These are phyloP conservation scores for Paracyprichromis sp. DNA, from an alignment of 2,113 vertebrate genomes.

Conservation along the genomic window DNA sequence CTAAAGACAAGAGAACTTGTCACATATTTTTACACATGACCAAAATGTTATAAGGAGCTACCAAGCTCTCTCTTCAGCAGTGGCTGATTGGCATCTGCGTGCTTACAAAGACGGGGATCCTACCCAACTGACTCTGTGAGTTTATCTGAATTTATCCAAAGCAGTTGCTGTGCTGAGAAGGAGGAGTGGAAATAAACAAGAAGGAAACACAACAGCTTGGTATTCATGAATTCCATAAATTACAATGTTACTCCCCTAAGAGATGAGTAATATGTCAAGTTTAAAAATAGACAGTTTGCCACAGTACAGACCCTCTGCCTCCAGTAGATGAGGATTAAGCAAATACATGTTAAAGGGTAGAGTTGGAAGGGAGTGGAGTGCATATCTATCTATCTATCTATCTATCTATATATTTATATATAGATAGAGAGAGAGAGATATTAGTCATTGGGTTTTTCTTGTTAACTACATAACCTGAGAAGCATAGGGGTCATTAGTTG, in stretches of 20 bases:
- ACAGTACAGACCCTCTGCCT: constrained; percentile 34
- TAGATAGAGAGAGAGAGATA: background rate
- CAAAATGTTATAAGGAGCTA: background rate
- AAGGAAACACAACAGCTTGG: constrained; percentile 40
- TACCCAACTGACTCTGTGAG: background rate
- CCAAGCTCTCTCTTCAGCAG: background rate
- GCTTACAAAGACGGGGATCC: background rate
- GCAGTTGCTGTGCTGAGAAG: background rate
- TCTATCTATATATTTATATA: background rate
- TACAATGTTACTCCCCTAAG: constrained; percentile 57
- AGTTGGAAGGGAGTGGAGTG: background rate
- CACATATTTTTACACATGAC: background rate
- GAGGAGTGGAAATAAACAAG: constrained; percentile 33
- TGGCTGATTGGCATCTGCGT: constrained; percentile 17
- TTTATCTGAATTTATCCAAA: constrained; percentile 41
- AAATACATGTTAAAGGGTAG: background rate
- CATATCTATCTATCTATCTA: background rate
- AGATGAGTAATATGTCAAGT: constrained; percentile 67
- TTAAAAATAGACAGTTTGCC: constrained; percentile 65
- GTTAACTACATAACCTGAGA: background rate
- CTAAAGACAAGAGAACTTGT: background rate
- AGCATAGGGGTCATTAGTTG: constrained; percentile 18
- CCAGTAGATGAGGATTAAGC: constrained; percentile 33
- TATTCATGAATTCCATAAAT: constrained; percentile 70
- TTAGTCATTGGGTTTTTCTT: background rate